phyloP scores from a whole-genome alignment of 2,797 vertebrate genomes.

The Melanotaenia pygmaea region DNA sequence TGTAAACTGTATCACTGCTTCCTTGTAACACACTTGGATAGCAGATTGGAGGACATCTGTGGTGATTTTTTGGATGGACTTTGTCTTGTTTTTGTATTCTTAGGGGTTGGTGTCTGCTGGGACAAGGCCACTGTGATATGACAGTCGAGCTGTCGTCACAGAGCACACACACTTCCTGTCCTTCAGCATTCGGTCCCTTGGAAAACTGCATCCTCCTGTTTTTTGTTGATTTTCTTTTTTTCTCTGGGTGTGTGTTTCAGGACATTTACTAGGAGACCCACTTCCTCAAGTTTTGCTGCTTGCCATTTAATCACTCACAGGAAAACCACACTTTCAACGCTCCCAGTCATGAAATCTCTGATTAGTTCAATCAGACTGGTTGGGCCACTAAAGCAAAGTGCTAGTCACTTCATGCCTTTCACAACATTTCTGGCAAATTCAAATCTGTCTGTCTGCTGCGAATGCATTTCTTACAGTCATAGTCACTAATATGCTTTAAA shows the following conservation, averaged over 20 bases:
- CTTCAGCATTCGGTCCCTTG: constrained; percentile 7
- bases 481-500: constrained; percentile 2
- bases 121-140: constrained; percentile 44
- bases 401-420: constrained; percentile 31
- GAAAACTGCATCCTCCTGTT: constrained; percentile 15
- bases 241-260: background rate
- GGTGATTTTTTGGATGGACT: constrained; percentile 17
- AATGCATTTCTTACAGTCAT: constrained; percentile 2
- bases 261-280: background rate
- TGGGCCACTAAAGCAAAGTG: constrained; percentile 43
- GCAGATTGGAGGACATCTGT: constrained; percentile 10
- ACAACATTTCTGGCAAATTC: constrained; percentile 5
- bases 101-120: constrained; percentile 35
- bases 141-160: constrained; percentile 29
- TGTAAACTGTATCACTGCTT: constrained; percentile 45
- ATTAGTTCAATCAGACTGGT: constrained; percentile 50
- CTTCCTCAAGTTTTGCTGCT: constrained; percentile 39
- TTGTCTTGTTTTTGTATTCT: constrained; percentile 42
- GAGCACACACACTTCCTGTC: constrained; percentile 19
- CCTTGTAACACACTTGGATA: constrained; percentile 8
- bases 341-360: constrained; percentile 60
- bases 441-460: background rate
- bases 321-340: constrained; percentile 50
- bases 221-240: background rate
- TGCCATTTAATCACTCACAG: constrained; percentile 41